A percentile compares a stretch with the other conserved stretches of the same genome.
These are phyloP conservation scores for Brachionus angularis DNA, from an alignment of 1,140 invertebrate genomes.

Conservation along the genomic window DNA sequence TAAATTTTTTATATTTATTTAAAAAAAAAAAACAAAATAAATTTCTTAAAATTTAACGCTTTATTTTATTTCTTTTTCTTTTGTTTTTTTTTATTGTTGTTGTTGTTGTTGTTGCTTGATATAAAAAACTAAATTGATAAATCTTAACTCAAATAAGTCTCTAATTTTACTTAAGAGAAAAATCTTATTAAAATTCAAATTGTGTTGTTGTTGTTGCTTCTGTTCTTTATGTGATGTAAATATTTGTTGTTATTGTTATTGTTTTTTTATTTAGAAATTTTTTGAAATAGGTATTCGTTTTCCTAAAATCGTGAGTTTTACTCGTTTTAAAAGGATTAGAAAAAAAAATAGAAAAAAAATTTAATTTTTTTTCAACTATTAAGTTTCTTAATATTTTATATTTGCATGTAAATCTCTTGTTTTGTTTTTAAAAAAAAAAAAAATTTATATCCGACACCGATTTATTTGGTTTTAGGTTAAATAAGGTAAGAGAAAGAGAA, in stretches of 20 bases:
- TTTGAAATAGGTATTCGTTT: not conserved
- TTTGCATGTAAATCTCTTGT: slow-evolving; percentile 34
- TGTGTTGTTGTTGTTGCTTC: no score
- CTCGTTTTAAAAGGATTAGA: slow-evolving; percentile 29
- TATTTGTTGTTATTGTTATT: no score
- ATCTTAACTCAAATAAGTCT: no score
- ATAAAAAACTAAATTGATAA: no score
- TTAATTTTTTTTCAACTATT: not conserved
- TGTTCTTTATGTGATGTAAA: no score
- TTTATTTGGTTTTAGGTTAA: slow-evolving; percentile 30
- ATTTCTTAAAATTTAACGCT: not conserved
- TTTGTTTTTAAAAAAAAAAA: not conserved
- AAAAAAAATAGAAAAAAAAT: no score
- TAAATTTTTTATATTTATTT: slow-evolving; percentile 33
- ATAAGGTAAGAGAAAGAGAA: no score
- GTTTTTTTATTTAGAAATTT: no score
- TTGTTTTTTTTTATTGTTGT: slow-evolving; percentile 4
- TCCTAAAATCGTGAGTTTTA: slow-evolving; percentile 19
- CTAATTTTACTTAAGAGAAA: no score
- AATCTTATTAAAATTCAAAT: no score
- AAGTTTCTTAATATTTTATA: slow-evolving; percentile 24
- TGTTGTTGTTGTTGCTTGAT: no score
- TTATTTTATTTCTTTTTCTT: not conserved
- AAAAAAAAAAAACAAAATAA: slow-evolving; percentile 36
- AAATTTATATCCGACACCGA: slow-evolving; percentile 11